Percentiles rank a stretch among this genome's conserved stretches.
Conservation (phyloP, 2,797 vertebrate species). For the Chromobotia macracanthus region DNA sequence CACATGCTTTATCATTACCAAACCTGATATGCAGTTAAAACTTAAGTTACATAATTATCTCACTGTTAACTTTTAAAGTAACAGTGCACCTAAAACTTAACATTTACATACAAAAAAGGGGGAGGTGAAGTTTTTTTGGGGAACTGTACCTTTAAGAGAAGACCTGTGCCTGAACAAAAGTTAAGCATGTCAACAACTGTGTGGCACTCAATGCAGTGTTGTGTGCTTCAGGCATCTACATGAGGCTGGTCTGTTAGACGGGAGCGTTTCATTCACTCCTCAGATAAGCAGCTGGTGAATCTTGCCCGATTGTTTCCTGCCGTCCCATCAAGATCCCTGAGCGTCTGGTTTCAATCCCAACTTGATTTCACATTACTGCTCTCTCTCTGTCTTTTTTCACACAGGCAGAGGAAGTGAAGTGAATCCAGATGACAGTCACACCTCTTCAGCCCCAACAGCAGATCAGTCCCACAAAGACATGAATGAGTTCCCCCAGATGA, state of each 20-base stretch:
- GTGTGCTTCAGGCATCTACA: conserved; percentile 56
- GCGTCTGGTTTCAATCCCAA: too few relatives aligned
- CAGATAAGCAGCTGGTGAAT: conserved; percentile 52
- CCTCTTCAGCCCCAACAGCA: conserved; percentile 75
- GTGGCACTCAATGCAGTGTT: conserved; percentile 33
- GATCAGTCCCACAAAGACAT: conserved; percentile 84
- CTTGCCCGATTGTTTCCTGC: conserved; percentile 54
- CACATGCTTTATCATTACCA: conserved; percentile 50
- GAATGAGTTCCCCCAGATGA: conserved; percentile 80
- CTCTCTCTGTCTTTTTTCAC: too few relatives aligned
- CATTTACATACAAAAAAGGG: not conserved
- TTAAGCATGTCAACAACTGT: conserved; percentile 45
- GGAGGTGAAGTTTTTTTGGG: not conserved
- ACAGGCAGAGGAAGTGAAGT: too few relatives aligned
- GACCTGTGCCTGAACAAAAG: too few relatives aligned
- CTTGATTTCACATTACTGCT: too few relatives aligned
- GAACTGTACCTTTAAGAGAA: conserved; percentile 14
- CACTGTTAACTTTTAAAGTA: conserved; percentile 42
- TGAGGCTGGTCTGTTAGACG: conserved; percentile 52
- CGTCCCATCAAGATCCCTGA: conserved; percentile 57
- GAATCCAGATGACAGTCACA: conserved; percentile 55
- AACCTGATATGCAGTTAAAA: conserved; percentile 44
- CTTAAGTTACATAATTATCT: conserved; percentile 29
- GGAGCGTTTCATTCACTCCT: conserved; percentile 38
- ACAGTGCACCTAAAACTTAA: conserved; percentile 26